These are phyloP conservation scores for Platycercus adscitus DNA, from an alignment of 2,113 vertebrate genomes.

Conservation along the genomic window DNA sequence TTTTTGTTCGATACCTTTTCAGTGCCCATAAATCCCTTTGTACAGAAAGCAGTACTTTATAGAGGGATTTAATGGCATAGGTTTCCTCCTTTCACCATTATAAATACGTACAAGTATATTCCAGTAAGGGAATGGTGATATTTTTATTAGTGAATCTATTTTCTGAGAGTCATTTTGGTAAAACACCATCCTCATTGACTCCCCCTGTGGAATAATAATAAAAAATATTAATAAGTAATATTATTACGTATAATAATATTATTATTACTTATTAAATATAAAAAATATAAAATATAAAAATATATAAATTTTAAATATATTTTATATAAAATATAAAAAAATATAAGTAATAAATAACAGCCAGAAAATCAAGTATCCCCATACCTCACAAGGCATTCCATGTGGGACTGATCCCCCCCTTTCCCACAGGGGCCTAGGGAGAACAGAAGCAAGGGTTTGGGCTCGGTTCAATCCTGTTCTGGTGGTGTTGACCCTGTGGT, in stretches of 20 bases:
- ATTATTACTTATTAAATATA: too few relatives aligned
- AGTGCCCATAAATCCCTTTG: not conserved
- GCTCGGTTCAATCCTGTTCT: not conserved
- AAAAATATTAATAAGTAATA: too few relatives aligned
- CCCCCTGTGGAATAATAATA: not conserved
- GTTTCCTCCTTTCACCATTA: constrained; percentile 1
- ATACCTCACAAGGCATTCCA: not conserved
- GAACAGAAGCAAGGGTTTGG: accelerated
- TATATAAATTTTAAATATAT: too few relatives aligned
- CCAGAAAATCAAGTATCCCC: not conserved
- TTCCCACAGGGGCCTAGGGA: not conserved
- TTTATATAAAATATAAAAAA: too few relatives aligned
- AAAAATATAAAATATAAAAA: too few relatives aligned
- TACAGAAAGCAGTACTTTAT: not conserved
- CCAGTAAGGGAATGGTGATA: not conserved
- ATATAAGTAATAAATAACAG: too few relatives aligned
- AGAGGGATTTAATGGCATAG: not conserved
- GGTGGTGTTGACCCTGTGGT: not conserved
- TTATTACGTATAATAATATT: too few relatives aligned
- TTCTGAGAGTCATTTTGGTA: not conserved
- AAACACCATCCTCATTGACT: not conserved
- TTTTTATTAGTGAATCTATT: not conserved
- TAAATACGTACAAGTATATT: constrained; percentile 29
- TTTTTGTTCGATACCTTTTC: not conserved
- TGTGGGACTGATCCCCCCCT: not conserved